Evolutionary conservation across 2,797 vertebrate genomes (phyloP).

Genomic region (Pseudomugil tenellus): DNA sequence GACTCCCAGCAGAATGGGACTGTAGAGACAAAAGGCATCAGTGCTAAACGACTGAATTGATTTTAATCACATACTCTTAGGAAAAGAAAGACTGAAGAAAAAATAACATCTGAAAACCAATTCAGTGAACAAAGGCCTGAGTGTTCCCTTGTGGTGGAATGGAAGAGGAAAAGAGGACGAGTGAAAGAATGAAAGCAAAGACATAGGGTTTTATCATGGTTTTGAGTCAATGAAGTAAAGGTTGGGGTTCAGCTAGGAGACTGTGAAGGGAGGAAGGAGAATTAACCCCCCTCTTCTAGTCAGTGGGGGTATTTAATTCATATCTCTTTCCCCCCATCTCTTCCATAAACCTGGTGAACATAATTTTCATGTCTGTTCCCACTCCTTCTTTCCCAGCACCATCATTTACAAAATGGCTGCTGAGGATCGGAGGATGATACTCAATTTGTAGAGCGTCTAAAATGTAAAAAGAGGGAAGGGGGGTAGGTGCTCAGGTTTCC

Average conservation of each 20-base stretch:
- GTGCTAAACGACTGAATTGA: constrained; percentile 70
- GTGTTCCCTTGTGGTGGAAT: constrained; percentile 76
- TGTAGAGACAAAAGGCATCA: constrained; percentile 72
- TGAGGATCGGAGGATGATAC: constrained; percentile 65
- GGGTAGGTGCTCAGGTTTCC: constrained; percentile 62
- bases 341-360: constrained; percentile 50
- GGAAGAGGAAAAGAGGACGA: constrained; percentile 61
- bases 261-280: constrained; percentile 1
- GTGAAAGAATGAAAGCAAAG: constrained; percentile 66
- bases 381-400: constrained; percentile 56
- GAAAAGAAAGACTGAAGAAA: constrained; percentile 69
- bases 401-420: constrained; percentile 70
- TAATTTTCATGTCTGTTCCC: constrained; percentile 73
- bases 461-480: constrained; percentile 54
- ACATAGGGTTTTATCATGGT: constrained; percentile 71
- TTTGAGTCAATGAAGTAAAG: constrained; percentile 68
- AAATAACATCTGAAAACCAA: constrained; percentile 81
- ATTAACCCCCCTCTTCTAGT: constrained; percentile 35
- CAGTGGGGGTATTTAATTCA: constrained; percentile 60
- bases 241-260: constrained; percentile 57
- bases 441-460: constrained; percentile 74
- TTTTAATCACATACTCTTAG: constrained; percentile 74
- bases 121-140: constrained; percentile 75
- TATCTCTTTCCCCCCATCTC: constrained; percentile 56
- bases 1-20: constrained; percentile 67